These are phyloP conservation scores for Abscondita cerata DNA, from an alignment of 2,888 invertebrate species.

Conservation along the genomic window DNA sequence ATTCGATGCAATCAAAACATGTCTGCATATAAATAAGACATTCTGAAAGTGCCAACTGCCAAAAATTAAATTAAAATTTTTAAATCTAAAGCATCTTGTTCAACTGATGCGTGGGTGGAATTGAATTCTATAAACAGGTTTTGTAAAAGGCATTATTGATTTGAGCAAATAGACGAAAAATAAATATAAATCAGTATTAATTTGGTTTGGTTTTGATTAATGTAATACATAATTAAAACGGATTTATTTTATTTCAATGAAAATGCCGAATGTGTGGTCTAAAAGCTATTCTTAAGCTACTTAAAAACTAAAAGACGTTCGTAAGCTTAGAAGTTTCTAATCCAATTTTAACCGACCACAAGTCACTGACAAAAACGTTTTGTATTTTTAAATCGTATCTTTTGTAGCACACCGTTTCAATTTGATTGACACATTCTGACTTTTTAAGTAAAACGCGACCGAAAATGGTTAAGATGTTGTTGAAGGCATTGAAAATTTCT, in stretches of 20 bases:
- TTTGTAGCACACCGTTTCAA: not conserved
- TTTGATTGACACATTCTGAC: constrained; percentile 5
- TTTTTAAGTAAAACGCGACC: not conserved
- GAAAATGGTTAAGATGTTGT: not conserved
- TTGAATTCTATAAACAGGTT: constrained; percentile 9
- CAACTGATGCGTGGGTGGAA: constrained; percentile 23
- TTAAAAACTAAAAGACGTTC: no score
- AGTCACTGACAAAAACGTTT: not conserved
- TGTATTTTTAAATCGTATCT: not conserved
- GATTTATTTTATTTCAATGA: no score
- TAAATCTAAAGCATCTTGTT: constrained; percentile 32
- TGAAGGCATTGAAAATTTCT: no score
- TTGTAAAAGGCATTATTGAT: not conserved
- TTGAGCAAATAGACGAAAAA: not conserved
- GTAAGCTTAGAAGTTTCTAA: not conserved
- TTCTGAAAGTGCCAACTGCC: constrained; percentile 46
- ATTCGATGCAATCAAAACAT: constrained; percentile 46
- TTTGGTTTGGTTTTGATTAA: no score
- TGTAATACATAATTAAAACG: no score
- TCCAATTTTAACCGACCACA: not conserved
- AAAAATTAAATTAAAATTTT: constrained; percentile 46
- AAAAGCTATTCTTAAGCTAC: no score
- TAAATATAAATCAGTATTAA: no score
- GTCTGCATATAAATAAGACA: constrained; percentile 51
- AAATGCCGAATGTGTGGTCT: no score